Percentiles rank a stretch among this genome's conserved stretches.
These are phyloP conservation scores for Heliconius ismenius DNA, from an alignment of 2,888 invertebrate genomes.

Conservation along the genomic window DNA sequence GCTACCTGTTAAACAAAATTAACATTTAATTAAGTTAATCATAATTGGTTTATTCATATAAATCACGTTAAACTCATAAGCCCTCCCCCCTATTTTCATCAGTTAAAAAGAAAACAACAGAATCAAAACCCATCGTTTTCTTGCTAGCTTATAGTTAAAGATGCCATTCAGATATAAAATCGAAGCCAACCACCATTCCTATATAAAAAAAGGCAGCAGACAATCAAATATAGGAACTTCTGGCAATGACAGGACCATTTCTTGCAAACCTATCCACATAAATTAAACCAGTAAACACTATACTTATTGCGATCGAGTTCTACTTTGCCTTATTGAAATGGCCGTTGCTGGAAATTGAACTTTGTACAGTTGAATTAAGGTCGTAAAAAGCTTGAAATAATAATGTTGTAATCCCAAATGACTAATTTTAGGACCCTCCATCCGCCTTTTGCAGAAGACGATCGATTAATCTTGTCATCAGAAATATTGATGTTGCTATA, in stretches of 20 bases:
- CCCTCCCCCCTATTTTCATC: not conserved
- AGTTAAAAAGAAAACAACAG: no score
- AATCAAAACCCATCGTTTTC: no score
- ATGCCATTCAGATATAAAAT: constrained; percentile 5
- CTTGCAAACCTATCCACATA: constrained; percentile 47
- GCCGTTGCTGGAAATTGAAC: constrained; percentile 20
- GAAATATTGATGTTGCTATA: constrained; percentile 67
- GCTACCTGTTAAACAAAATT: no score
- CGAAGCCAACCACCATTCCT: constrained; percentile 9
- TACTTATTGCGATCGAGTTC: constrained; percentile 40
- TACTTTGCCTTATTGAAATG: constrained; percentile 34
- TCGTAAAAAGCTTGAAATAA: constrained; percentile 16
- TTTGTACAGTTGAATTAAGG: constrained; percentile 26
- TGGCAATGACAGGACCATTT: constrained; percentile 47
- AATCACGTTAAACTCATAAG: not conserved
- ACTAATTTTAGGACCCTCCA: constrained; percentile 69
- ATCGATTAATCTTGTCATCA: constrained; percentile 74
- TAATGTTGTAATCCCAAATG: constrained; percentile 64
- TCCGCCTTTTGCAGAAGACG: constrained; percentile 71
- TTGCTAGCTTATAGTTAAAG: not conserved
- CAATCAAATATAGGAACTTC: constrained; percentile 42
- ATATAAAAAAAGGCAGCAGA: constrained; percentile 34
- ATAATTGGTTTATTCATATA: no score
- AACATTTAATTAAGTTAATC: no score
- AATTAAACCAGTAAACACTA: constrained; percentile 46